Base-by-base conservation (phyloP, 2,888 invertebrate genomes). In the Atherix ibis region DNA sequence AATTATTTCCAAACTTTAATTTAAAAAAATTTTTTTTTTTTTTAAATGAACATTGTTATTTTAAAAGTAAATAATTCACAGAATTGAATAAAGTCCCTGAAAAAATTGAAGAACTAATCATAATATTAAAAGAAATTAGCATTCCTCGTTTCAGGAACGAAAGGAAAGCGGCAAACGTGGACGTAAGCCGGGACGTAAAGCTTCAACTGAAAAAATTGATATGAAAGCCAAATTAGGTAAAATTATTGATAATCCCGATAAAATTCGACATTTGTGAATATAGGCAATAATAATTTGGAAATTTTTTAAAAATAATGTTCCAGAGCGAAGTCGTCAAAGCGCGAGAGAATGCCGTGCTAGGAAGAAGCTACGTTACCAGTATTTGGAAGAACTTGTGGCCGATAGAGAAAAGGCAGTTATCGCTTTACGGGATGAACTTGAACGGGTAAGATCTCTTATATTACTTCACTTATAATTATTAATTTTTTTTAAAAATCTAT, bases 271-370 rank as follows among this genome's bases (percentile, higher is more conserved):
- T 24, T 29, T 16, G 35, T 30, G 16, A 34, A 19, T 26, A 28
- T n/a, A 32, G 18, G 13, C 30, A 26, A 39, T 38, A 22, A 32
- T n/a, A n/a, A n/a, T n/a, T n/a, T n/a, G n/a, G n/a, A n/a, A n/a
- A n/a, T n/a, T 15, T 34, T 24, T 32, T 31, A 9, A 31, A 17
- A n/a, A 9, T 25, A 32, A 14, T 15, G 18, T 16, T 31, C 15
- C 58, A 87, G 94, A 95, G 64, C 74, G 94, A 41, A 94, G 94
- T 62, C 73, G 95, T 47, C 94, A 95, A 67, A 92, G 92, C 64
- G 95, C 95, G 46, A 71, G 94, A 49, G 95, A 95, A 69, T 95
- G 95, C 59, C 76, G 95, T 44, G 94, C 94, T 30, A 73, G 95
- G 34, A 95, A 95, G 67, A 95, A 95, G 60, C 70, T 95, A 42